These are phyloP conservation scores for Habroteleia sp. DNA, from an alignment of 2,888 invertebrate species.

Conservation along the genomic window DNA sequence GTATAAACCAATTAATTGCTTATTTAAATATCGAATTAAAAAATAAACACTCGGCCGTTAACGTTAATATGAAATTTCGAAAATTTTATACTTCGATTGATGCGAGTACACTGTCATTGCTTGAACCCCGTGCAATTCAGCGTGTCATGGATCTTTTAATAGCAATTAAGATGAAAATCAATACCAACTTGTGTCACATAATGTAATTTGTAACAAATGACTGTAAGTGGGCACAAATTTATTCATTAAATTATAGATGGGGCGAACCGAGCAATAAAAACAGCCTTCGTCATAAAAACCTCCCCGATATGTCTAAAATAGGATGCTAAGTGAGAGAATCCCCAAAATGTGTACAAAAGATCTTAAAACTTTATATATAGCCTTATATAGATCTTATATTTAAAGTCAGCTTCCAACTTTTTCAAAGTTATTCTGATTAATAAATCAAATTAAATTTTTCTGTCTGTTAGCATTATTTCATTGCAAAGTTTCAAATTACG, in stretches of 20 bases:
- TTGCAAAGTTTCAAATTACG: no score
- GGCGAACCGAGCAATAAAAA: no score
- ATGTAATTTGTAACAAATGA: slow-evolving; percentile 15
- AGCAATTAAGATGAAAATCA: slow-evolving; percentile 18
- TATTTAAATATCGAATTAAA: slow-evolving; percentile 3
- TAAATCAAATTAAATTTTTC: no score
- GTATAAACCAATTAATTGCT: slow-evolving; percentile 16
- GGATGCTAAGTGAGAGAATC: no score
- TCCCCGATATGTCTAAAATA: no score
- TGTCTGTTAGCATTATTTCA: no score
- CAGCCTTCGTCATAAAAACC: no score
- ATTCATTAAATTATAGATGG: slow-evolving; percentile 32
- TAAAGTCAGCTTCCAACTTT: no score
- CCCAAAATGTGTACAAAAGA: no score
- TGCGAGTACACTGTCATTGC: slow-evolving; percentile 8
- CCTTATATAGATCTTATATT: no score
- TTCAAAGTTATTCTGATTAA: no score
- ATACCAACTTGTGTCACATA: slow-evolving; percentile 2
- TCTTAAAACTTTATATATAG: no score
- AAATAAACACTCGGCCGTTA: background rate
- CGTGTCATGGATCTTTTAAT: slow-evolving; percentile 16
- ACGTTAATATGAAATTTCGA: background rate
- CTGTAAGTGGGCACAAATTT: slow-evolving; percentile 4
- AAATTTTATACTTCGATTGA: background rate
- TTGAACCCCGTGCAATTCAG: background rate